A percentile compares a stretch with the other conserved stretches of the same genome.
Conservation (phyloP, 2,797 vertebrate species). For the Sitta carolinensis region DNA sequence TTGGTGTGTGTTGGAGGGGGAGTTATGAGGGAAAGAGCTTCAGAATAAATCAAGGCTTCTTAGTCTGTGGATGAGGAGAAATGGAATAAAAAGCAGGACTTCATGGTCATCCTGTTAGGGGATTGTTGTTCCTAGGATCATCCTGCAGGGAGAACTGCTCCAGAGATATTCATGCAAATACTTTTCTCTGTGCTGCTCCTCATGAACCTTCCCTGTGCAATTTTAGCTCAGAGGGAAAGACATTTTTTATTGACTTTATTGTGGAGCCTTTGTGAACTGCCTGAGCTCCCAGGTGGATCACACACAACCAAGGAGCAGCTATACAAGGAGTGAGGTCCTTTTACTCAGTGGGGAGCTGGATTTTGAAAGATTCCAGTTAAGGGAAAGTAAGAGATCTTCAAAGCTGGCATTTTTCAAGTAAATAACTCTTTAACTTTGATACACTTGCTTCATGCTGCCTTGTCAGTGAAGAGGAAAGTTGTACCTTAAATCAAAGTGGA, state of each 20-base stretch:
- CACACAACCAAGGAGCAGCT: not conserved
- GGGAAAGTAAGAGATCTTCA: not conserved
- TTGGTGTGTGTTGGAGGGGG: not conserved
- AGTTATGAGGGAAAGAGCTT: not conserved
- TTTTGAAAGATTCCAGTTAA: conserved; percentile 45
- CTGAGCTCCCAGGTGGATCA: not conserved
- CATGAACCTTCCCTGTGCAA: not conserved
- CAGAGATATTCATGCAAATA: not conserved
- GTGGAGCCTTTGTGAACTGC: conserved; percentile 1
- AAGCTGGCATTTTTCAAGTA: conserved; percentile 50
- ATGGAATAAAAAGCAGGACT: not conserved
- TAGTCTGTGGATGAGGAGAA: not conserved
- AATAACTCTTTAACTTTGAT: conserved; percentile 66
- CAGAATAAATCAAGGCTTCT: not conserved
- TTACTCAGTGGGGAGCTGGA: conserved; percentile 13
- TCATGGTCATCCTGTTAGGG: not conserved
- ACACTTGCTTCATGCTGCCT: conserved; percentile 24
- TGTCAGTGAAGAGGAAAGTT: conserved; percentile 35
- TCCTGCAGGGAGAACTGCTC: not conserved
- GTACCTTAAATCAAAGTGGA: conserved; percentile 57
- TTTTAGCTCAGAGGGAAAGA: not conserved
- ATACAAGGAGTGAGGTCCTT: not conserved
- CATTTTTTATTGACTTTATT: conserved; percentile 10
- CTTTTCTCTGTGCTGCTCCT: not conserved
- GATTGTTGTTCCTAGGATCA: not conserved